Conservation (phyloP, 2,113 vertebrate genomes). For the Pycnonotus jocosus region DNA sequence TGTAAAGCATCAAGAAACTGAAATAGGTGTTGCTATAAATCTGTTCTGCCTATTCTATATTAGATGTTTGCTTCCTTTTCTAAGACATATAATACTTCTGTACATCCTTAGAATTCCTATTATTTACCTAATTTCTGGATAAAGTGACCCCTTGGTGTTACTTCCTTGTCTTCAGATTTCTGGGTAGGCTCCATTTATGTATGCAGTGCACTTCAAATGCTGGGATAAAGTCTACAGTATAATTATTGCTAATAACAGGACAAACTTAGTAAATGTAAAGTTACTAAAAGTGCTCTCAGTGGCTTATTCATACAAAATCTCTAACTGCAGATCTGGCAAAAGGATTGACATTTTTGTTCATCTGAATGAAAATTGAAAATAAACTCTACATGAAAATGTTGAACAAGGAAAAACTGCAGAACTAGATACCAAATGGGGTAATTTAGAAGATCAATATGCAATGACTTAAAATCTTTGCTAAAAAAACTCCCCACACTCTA, state of each 20-base stretch:
- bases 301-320: neutral
- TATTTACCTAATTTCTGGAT: neutral
- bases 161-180: neutral
- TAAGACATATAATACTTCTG: neutral
- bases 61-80: neutral
- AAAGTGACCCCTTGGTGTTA: neutral
- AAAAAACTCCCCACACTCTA: neutral
- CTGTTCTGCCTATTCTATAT: neutral
- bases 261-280: neutral
- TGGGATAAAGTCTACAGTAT: neutral
- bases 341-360: neutral
- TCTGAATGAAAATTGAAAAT: slow-evolving; percentile 1
- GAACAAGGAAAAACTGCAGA: neutral
- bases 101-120: neutral
- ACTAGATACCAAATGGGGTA: neutral
- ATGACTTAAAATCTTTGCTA: neutral
- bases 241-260: neutral
- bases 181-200: neutral
- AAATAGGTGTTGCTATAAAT: neutral
- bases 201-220: neutral
- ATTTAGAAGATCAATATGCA: neutral
- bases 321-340: neutral
- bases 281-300: neutral
- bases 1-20: neutral
- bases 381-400: neutral